Evolutionary conservation across 1,140 invertebrate genomes (phyloP).

Genomic region (Bombus cullumanus): DNA sequence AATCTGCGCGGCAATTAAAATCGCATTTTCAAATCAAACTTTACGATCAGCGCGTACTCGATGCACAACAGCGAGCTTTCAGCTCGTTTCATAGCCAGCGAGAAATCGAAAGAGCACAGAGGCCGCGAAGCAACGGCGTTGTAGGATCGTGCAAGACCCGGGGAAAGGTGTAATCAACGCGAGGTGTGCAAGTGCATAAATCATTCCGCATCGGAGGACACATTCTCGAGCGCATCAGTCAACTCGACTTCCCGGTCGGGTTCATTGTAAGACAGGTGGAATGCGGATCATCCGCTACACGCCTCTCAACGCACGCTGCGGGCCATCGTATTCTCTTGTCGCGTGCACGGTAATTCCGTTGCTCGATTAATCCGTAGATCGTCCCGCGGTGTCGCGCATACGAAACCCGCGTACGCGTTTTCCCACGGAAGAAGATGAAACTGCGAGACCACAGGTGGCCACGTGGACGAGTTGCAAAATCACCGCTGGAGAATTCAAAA

Average conservation of each 20-base stretch:
- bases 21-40: neutral
- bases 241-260: constrained; percentile 20
- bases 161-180: constrained; percentile 22
- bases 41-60: no score
- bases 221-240: constrained; percentile 26
- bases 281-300: constrained; percentile 37
- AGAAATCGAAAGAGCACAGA: neutral
- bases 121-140: neutral
- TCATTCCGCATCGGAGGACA: constrained; percentile 32
- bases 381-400: constrained; percentile 7
- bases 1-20: neutral
- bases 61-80: no score
- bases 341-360: constrained; percentile 17
- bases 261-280: constrained; percentile 31
- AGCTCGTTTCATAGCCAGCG: neutral
- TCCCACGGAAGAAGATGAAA: neutral
- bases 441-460: neutral
- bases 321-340: neutral
- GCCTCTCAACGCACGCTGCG: neutral
- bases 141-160: no score
- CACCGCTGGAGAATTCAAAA: neutral
- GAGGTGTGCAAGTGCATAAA: constrained; percentile 36
- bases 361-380: constrained; percentile 40
- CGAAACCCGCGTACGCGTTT: neutral
- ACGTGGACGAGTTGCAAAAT: constrained; percentile 17